These are phyloP conservation scores for Ectemnius continuus DNA, from an alignment of 2,888 invertebrate genomes.

Conservation along the genomic window DNA sequence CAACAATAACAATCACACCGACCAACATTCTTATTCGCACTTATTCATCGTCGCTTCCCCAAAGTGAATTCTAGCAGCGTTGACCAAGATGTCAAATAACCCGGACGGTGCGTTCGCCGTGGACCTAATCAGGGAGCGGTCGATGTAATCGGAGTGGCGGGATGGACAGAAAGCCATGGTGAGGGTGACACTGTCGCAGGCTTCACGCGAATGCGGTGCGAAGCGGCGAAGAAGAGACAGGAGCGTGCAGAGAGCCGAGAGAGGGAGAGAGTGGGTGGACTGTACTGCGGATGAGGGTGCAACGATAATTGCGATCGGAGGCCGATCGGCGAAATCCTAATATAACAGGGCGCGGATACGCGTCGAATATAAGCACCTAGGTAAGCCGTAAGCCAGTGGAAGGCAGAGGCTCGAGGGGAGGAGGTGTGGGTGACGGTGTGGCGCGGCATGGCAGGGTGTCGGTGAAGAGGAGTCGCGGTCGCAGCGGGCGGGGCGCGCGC, in stretches of 20 bases:
- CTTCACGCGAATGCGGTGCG: too few relatives aligned
- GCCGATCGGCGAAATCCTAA: slow-evolving; percentile 70
- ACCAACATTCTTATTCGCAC: too few relatives aligned
- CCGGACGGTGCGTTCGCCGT: slow-evolving; percentile 30
- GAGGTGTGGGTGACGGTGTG: slow-evolving; percentile 16
- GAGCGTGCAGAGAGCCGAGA: slow-evolving; percentile 17
- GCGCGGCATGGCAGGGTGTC: slow-evolving; percentile 3
- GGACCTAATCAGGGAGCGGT: slow-evolving; percentile 35
- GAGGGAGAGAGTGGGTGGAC: slow-evolving; percentile 7
- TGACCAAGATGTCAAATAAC: neutral
- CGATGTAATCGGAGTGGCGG: slow-evolving; percentile 47
- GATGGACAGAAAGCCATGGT: slow-evolving; percentile 13
- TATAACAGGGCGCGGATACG: slow-evolving; percentile 64
- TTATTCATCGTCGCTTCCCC: too few relatives aligned
- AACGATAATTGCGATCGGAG: slow-evolving; percentile 63
- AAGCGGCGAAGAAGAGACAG: slow-evolving; percentile 3
- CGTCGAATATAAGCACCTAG: slow-evolving; percentile 63
- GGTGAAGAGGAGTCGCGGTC: slow-evolving; percentile 10
- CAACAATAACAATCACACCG: too few relatives aligned
- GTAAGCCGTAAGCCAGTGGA: slow-evolving; percentile 57
- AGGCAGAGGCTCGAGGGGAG: slow-evolving; percentile 30
- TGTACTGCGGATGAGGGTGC: slow-evolving; percentile 45
- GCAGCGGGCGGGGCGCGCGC: slow-evolving; percentile 8
- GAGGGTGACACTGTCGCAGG: slow-evolving; percentile 20
- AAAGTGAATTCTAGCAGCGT: too few relatives aligned